Conservation (phyloP, 2,888 invertebrate genomes). For the Rhingia campestris region DNA sequence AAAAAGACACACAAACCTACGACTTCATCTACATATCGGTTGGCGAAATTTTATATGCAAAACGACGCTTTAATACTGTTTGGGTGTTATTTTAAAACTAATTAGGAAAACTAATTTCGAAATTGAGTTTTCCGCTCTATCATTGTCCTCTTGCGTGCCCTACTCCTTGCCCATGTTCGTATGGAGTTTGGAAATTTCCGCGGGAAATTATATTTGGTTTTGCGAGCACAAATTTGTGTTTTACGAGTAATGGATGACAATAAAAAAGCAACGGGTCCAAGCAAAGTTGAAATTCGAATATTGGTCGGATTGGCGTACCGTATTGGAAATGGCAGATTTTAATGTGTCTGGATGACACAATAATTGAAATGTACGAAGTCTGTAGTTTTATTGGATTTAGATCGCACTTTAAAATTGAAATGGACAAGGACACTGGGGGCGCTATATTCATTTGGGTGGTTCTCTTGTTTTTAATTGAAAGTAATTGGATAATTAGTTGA, state of each 20-base stretch:
- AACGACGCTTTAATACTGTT: slow-evolving; percentile 70
- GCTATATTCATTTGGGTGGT: slow-evolving; percentile 7
- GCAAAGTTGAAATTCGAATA: slow-evolving; percentile 1
- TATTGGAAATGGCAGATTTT: slow-evolving; percentile 55
- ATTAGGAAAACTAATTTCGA: slow-evolving; percentile 75
- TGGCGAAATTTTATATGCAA: slow-evolving; percentile 53
- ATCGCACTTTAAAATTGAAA: slow-evolving; percentile 52
- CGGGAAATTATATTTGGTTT: slow-evolving; percentile 63
- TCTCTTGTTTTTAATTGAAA: slow-evolving; percentile 56
- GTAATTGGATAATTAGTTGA: slow-evolving; percentile 53
- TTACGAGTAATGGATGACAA: slow-evolving; percentile 56
- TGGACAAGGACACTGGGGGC: slow-evolving; percentile 13
- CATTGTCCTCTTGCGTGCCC: not conserved
- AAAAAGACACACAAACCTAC: not conserved
- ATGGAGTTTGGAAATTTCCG: slow-evolving; percentile 7
- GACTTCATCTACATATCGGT: slow-evolving; percentile 30
- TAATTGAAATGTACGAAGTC: slow-evolving; percentile 68
- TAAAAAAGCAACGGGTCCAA: slow-evolving; percentile 21
- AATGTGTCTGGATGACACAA: slow-evolving; percentile 70
- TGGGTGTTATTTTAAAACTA: slow-evolving; percentile 75
- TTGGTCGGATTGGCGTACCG: not conserved
- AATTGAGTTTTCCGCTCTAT: slow-evolving; percentile 70
- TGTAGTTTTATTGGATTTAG: slow-evolving; percentile 51
- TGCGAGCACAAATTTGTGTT: slow-evolving; percentile 47
- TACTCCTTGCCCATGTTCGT: too few relatives aligned